Evolutionary conservation across 2,797 vertebrate genomes (phyloP), one percentile per base, ranked within the genome.

Genomic region (Acanthurus tractus): DNA sequence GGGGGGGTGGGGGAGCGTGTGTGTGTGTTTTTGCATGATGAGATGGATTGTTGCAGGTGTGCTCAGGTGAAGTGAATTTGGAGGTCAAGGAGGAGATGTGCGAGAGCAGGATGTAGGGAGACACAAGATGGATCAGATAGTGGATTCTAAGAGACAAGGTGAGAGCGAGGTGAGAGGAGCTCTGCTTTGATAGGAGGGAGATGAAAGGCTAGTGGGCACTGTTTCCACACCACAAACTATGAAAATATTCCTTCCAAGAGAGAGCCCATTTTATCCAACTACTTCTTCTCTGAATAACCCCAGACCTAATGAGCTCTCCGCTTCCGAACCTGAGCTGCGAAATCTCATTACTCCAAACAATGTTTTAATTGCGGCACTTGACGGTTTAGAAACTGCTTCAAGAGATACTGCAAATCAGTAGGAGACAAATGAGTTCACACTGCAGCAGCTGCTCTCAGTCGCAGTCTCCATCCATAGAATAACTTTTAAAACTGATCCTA

Each of bases 1-100:
- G 58, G 68, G 57, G 59, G 25, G 62, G 58, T 48, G 9, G 63
- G 29, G 18, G 56, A 49, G 65, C 23, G 6, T 64, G 20, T 86
- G 63, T 69, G 69, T 82, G 74, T 86, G 72, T 68, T 84, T 63
- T 93, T 36, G 93, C 93, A 58, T 55, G 81, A 74, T 70, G 77
- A 78, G 93, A 84, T 87, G 92, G 92, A 82, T 82, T 53, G 85
- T 74, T 82, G 88, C 55, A 78, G 86, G 86, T 89, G 84, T 29
- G 63, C 49, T 81, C 29, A 42, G 50, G 64, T 54, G 76, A 87
- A 54, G 72, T 69, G 76, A 78, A 80, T 74, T 52, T 69, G 62
- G 75, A 91, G 81, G 91, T 92, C 75, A 78, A 59, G 61, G 45
- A 64, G 66, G 58, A 70, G 71, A 55, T 78, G 20, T 57, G 67